Evolutionary conservation across 2,888 invertebrate species (phyloP).

Genomic region (Lathronympha strigana): DNA sequence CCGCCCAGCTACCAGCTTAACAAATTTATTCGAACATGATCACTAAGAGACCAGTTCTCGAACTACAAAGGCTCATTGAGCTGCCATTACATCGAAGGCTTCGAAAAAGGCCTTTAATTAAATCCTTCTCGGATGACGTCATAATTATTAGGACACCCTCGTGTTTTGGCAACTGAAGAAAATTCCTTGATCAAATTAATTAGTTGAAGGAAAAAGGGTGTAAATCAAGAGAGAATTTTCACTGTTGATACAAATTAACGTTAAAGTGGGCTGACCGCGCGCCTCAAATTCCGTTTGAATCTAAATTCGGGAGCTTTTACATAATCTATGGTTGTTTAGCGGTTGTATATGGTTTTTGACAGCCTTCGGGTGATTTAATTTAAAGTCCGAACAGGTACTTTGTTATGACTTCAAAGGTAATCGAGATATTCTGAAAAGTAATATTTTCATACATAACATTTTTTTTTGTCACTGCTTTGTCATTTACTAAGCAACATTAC

Average conservation of each 20-base stretch:
- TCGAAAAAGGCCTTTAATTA: conserved; percentile 82
- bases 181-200: conserved; percentile 71
- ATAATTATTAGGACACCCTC: conserved; percentile 79
- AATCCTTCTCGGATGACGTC: conserved; percentile 83
- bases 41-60: conserved; percentile 69
- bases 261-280: conserved; percentile 23
- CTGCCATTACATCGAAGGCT: conserved; percentile 80
- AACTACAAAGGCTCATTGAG: conserved; percentile 82
- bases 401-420: no score
- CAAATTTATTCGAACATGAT: conserved; percentile 66
- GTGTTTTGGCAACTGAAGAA: conserved; percentile 79
- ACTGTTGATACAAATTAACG: conserved; percentile 27
- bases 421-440: no score
- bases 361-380: no score
- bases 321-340: no score
- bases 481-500: no score
- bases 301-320: no score
- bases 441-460: no score
- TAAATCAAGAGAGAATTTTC: conserved; percentile 24
- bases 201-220: conserved; percentile 49
- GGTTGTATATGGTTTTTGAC: no score
- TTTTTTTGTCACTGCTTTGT: no score
- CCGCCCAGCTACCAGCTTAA: conserved; percentile 51
- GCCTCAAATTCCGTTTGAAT: conserved; percentile 23
- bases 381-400: no score